Percentiles rank a stretch among this genome's conserved stretches.
Evolutionary conservation across 2,113 vertebrate species (phyloP).

Genomic region (Salvelinus alpinus): DNA sequence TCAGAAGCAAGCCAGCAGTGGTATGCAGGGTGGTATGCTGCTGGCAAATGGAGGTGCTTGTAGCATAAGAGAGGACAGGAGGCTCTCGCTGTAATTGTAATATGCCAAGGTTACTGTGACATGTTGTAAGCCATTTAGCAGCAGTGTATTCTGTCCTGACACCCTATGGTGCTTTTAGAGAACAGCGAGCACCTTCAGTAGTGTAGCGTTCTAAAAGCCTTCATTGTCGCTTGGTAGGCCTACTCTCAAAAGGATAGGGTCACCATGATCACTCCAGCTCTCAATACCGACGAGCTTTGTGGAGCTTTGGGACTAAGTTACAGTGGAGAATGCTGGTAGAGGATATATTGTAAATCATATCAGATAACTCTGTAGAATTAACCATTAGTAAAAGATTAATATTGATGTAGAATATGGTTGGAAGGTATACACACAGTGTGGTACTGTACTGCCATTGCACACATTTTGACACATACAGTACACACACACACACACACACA

Average conservation of each 20-base stretch:
- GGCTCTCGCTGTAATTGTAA: background rate
- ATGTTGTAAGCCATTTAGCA: background rate
- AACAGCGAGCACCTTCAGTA: background rate
- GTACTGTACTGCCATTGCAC: background rate
- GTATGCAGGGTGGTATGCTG: no score
- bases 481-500: slow-evolving; percentile 12
- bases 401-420: no score
- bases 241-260: no score
- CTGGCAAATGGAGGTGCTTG: background rate
- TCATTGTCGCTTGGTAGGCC: background rate
- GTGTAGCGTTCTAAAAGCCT: background rate
- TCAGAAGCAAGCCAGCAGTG: no score
- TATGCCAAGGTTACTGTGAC: background rate
- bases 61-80: background rate
- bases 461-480: slow-evolving; percentile 3
- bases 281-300: background rate
- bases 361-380: background rate
- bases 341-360: background rate
- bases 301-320: background rate
- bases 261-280: background rate
- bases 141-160: background rate
- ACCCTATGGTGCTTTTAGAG: background rate
- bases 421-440: background rate
- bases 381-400: background rate
- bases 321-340: background rate